These are phyloP conservation scores for Crotalus viridis DNA, from an alignment of 2,113 vertebrate genomes.

Conservation along the genomic window DNA sequence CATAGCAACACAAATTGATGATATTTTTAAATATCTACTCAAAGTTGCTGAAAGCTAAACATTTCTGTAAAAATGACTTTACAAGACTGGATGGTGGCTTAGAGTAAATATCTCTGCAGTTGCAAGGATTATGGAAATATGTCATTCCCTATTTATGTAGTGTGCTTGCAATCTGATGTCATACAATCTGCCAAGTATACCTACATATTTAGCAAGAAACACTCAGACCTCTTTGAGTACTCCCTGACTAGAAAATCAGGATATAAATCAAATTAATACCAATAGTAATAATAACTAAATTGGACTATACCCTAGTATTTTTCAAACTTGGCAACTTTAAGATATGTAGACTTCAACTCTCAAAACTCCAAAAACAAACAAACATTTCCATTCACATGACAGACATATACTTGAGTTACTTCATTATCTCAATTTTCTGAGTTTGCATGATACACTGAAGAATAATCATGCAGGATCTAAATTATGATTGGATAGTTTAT, in stretches of 20 bases:
- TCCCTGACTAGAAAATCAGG: not conserved
- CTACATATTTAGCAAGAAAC: not conserved
- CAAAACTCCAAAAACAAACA: not conserved
- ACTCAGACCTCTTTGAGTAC: not conserved
- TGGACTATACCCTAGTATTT: not conserved
- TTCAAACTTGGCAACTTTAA: not conserved
- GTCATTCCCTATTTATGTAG: not conserved
- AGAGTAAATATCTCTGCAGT: not conserved
- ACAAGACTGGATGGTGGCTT: not conserved
- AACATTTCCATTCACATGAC: not conserved
- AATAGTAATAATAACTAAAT: not conserved
- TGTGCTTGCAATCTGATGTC: not conserved
- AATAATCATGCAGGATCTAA: not conserved
- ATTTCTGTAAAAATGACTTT: not conserved
- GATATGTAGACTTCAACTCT: not conserved
- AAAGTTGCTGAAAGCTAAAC: not conserved
- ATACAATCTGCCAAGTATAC: not conserved
- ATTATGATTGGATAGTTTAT: not conserved
- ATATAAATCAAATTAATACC: not conserved
- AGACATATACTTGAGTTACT: not conserved
- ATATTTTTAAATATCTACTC: not conserved
- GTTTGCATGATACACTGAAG: not conserved
- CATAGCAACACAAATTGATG: not conserved
- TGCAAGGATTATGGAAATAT: not conserved
- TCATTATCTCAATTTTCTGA: not conserved